phyloP scores from a whole-genome alignment of 2,797 vertebrate genomes.

The Fistularia tabacaria region DNA sequence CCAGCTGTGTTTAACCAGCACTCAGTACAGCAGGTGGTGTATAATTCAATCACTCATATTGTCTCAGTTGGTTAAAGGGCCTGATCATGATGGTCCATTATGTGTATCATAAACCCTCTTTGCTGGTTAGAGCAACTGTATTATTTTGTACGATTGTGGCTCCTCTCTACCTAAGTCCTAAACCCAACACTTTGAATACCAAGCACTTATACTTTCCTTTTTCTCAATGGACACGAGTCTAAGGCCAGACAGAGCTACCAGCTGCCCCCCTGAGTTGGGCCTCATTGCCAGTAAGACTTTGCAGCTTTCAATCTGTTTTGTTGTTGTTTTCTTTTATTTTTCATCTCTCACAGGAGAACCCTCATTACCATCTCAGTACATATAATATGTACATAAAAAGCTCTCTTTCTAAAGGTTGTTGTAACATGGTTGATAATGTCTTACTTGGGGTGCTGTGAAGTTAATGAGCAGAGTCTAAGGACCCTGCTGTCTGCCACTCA shows the following conservation, averaged over 20 bases:
- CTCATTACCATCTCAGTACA: constrained; percentile 39
- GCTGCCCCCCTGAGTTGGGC: constrained; percentile 69
- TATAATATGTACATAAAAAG: constrained; percentile 42
- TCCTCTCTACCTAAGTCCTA: constrained; percentile 49
- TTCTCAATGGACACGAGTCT: constrained; percentile 58
- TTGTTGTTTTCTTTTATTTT: constrained; percentile 14
- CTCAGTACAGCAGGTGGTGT: constrained; percentile 35
- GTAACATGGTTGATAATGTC: constrained; percentile 47
- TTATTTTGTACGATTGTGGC: constrained; percentile 76
- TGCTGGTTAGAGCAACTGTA: constrained; percentile 69
- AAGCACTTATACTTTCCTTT: constrained; percentile 65
- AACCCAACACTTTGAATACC: constrained; percentile 49
- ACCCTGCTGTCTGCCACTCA: constrained; percentile 66
- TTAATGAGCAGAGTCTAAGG: constrained; percentile 54
- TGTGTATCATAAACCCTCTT: constrained; percentile 58
- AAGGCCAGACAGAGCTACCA: constrained; percentile 67
- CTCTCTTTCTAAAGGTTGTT: constrained; percentile 29
- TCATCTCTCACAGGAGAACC: constrained; percentile 35
- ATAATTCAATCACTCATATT: constrained; percentile 40
- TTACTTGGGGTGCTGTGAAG: constrained; percentile 58
- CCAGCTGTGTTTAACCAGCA: constrained; percentile 60
- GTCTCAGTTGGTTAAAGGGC: constrained; percentile 46
- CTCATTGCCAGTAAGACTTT: constrained; percentile 58
- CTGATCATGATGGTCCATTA: constrained; percentile 30
- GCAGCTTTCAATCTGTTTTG: constrained; percentile 29